A percentile compares a stretch with the other conserved stretches of the same genome.
Conservation (phyloP, 2,888 invertebrate species). For the Oxyteleia sp. region DNA sequence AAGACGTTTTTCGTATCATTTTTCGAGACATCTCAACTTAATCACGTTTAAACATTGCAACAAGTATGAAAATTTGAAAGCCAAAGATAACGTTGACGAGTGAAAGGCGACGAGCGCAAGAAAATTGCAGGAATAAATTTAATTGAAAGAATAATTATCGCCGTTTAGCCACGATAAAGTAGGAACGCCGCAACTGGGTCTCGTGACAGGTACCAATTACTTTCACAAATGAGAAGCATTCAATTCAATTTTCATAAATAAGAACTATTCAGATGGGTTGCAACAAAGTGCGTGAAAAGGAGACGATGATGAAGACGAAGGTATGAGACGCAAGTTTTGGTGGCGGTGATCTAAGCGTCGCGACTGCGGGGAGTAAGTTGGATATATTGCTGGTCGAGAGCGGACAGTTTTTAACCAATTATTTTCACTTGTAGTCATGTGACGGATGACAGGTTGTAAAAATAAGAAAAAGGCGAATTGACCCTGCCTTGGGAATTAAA, state of each 20-base stretch:
- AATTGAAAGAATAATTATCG: conserved; percentile 84
- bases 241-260: conserved; percentile 80
- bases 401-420: conserved; percentile 87
- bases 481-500: too few species aligned
- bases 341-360: conserved; percentile 86
- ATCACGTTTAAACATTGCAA: too few species aligned
- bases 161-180: conserved; percentile 83
- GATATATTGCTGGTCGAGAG: conserved; percentile 86
- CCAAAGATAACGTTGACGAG: conserved; percentile 26
- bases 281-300: conserved; percentile 53
- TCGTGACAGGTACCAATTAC: conserved; percentile 85
- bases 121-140: conserved; percentile 81
- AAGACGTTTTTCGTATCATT: too few species aligned
- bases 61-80: background rate
- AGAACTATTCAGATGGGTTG: conserved; percentile 52
- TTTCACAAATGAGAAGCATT: conserved; percentile 85
- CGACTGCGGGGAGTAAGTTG: conserved; percentile 87
- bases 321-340: conserved; percentile 77
- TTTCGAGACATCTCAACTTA: too few species aligned
- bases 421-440: conserved; percentile 89
- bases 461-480: too few species aligned
- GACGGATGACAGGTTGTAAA: conserved; percentile 87
- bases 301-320: conserved; percentile 71
- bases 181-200: conserved; percentile 80
- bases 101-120: conserved; percentile 41